Evolutionary conservation across 1,140 invertebrate species (phyloP).

Genomic region (Tetragonula clypearis): DNA sequence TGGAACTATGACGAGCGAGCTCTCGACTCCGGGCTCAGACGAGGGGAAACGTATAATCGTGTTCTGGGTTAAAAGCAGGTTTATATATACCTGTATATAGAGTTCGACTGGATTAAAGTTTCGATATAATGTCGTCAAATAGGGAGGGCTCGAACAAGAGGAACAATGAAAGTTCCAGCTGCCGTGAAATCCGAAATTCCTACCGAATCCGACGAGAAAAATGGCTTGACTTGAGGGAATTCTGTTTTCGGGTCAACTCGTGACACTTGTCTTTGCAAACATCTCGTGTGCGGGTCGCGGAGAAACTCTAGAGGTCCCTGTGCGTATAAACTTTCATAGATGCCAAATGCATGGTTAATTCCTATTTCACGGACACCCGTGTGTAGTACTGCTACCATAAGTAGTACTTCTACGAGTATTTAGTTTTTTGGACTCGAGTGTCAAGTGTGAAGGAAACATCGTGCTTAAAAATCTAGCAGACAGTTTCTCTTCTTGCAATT

Average conservation of each 20-base stretch:
- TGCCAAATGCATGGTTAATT: no score
- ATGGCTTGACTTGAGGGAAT: neutral
- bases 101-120: neutral
- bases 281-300: neutral
- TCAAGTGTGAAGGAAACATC: no score
- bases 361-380: no score
- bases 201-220: neutral
- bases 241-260: neutral
- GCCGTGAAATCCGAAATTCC: neutral
- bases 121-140: neutral
- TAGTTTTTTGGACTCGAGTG: no score
- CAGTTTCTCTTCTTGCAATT: no score
- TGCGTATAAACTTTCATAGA: no score
- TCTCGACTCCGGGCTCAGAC: no score
- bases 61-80: conserved; percentile 29
- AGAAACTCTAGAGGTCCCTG: no score
- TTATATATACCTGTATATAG: conserved; percentile 23
- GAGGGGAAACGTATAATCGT: neutral
- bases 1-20: neutral
- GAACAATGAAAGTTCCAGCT: conserved; percentile 4
- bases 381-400: no score
- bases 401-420: no score
- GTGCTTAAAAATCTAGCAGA: no score
- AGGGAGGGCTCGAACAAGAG: neutral
- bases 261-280: neutral